Conservation (phyloP, 64 coral and sea anemone species). For the Orbicella faveolata region DNA sequence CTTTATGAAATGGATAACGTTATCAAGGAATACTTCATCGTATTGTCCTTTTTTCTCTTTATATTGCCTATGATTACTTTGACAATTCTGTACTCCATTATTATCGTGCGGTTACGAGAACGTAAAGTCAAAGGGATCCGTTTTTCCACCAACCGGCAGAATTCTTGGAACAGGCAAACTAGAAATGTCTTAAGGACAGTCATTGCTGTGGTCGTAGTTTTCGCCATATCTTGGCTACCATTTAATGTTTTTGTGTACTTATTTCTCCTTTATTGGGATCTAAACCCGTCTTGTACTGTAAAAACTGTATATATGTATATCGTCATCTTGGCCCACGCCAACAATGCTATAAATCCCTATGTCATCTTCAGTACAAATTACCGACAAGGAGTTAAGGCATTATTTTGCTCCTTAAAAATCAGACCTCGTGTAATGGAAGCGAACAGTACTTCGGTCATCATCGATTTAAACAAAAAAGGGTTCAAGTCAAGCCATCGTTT, state of each 20-base stretch:
- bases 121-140: background rate
- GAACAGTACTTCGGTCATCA: background rate
- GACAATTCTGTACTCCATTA: background rate
- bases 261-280: background rate
- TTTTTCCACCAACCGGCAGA: background rate
- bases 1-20: background rate
- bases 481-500: too few species aligned
- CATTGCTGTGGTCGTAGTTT: background rate
- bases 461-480: background rate
- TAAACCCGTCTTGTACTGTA: background rate
- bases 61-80: background rate
- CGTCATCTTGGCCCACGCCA: background rate
- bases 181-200: background rate
- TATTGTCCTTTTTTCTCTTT: background rate
- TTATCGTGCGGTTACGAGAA: background rate
- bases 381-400: background rate
- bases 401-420: background rate
- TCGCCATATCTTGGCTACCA: background rate
- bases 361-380: background rate
- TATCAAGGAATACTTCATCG: background rate
- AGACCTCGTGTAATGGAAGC: background rate
- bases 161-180: background rate
- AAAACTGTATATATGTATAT: background rate
- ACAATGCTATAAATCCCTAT: background rate
- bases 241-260: background rate